Evolutionary conservation across 2,888 invertebrate species (phyloP).

Genomic region (Drosophila testacea): DNA sequence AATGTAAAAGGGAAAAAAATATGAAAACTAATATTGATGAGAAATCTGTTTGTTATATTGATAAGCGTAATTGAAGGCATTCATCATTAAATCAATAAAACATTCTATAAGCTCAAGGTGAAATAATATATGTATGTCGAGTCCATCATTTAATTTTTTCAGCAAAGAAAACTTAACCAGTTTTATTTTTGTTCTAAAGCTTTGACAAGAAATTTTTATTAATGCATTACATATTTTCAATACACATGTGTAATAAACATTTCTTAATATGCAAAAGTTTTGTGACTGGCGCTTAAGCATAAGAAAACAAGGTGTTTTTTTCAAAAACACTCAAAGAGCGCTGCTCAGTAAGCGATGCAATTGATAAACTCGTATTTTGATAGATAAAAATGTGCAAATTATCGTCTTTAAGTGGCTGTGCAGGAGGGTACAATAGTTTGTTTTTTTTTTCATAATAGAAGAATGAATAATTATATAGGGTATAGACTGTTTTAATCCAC

Average conservation of each 20-base stretch:
- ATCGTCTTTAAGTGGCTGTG: slow-evolving; percentile 33
- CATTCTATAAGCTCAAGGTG: slow-evolving; percentile 72
- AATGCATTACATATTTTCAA: slow-evolving; percentile 51
- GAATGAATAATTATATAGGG: slow-evolving; percentile 38
- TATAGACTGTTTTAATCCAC: slow-evolving; percentile 68
- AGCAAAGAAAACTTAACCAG: slow-evolving; percentile 4
- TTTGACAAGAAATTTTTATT: slow-evolving; percentile 59
- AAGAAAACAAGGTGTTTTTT: slow-evolving; percentile 41
- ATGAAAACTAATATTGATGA: slow-evolving; percentile 64
- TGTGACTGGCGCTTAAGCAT: slow-evolving; percentile 50
- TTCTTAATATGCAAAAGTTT: slow-evolving; percentile 40
- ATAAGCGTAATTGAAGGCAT: slow-evolving; percentile 75
- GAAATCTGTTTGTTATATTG: slow-evolving; percentile 80
- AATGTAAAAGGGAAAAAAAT: slow-evolving; percentile 47
- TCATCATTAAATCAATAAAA: slow-evolving; percentile 78
- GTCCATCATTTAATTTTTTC: not conserved
- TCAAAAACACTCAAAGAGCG: slow-evolving; percentile 27
- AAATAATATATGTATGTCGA: not conserved
- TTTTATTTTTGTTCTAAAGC: slow-evolving; percentile 45
- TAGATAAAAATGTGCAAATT: slow-evolving; percentile 31
- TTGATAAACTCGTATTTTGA: slow-evolving; percentile 12
- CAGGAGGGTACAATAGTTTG: slow-evolving; percentile 24
- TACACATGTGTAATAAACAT: slow-evolving; percentile 34
- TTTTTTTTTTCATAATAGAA: slow-evolving; percentile 2
- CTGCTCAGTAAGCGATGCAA: slow-evolving; percentile 25